Conservation (phyloP, 2,113 vertebrate genomes). For the Aleadryas rufinucha region DNA sequence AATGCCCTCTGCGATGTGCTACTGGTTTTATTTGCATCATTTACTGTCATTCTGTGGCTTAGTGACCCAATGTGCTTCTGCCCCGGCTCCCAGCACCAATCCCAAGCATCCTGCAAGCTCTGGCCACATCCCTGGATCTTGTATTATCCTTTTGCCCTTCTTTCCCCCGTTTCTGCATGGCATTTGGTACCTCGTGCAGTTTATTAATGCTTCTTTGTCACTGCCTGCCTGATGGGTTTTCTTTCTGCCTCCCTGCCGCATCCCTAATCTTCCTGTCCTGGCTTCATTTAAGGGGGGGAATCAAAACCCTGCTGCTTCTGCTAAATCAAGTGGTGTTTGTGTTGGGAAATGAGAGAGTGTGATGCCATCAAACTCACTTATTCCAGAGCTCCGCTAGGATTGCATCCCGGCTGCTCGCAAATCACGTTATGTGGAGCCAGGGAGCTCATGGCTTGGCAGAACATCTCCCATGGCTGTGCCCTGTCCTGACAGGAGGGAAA, state of each 20-base stretch:
- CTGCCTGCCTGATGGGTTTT: slow-evolving; percentile 16
- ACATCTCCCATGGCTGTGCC: background rate
- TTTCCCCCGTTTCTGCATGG: fast-evolving
- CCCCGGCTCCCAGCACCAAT: background rate
- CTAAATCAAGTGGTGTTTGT: slow-evolving; percentile 58
- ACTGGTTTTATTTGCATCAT: background rate
- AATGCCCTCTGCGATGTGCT: background rate
- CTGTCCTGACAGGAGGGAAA: background rate
- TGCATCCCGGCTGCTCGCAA: background rate
- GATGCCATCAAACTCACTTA: slow-evolving; percentile 55
- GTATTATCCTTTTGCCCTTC: background rate
- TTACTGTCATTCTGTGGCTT: background rate
- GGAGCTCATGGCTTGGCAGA: background rate
- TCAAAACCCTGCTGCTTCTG: slow-evolving; percentile 44
- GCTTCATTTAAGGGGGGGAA: background rate
- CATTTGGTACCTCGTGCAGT: background rate
- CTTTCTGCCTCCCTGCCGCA: slow-evolving; percentile 17
- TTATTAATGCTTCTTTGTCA: slow-evolving; percentile 18
- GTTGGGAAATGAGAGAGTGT: slow-evolving; percentile 48
- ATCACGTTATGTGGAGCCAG: background rate
- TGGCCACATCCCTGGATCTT: background rate
- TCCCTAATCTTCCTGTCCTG: slow-evolving; percentile 12
- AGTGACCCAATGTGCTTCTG: background rate
- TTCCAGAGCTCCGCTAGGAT: background rate
- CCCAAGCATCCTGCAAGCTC: background rate